Base-by-base conservation (phyloP, 2,888 invertebrate species). In the Camponotus fellah region DNA sequence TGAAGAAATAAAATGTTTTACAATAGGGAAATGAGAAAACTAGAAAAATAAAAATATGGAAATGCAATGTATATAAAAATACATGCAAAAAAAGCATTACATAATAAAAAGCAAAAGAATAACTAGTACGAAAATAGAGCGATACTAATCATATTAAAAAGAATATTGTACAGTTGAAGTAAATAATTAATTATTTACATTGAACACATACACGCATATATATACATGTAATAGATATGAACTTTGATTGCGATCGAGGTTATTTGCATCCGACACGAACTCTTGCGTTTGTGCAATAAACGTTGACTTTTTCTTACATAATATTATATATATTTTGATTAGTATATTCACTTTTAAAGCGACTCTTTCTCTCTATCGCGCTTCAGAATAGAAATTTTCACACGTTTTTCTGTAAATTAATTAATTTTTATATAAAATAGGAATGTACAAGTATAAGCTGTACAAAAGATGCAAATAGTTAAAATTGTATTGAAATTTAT, bases 251-350 rank as follows among this genome's bases (percentile, higher is more conserved):
- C 56, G 32, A 26, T 65, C 53, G 37, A 65, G 9, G 53, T 56
- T 77, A 77, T 68, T 68, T 32, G n/a, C 12, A n/a, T n/a, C 2
- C 5, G 40, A 56, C 40, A 77, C 77, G 56, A 68, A 68, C 65
- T 66, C 26, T 49, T 40, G 10, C 9, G 14, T 68, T 49, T 26
- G 37, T 9, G 17, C 14, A 12, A 53, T 77, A 77, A 77, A 68
- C 21, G 32, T n/a, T 40, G 9, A 37, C 21, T 26, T 66, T 77
- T 77, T 68, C 17, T 40, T 40, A 77, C 9, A 49, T 10, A 17
- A 2, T 49, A n/a, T n/a, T n/a, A n/a, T n/a, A 3, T 0, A 26
- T 32, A 21, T 2, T 32, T 26, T 49, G 14, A 75, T 64, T 37
- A n/a, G 14, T 9, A 6, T 21, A 26, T 14, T 3, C 3, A 60